phyloP scores from a whole-genome alignment of 2,113 vertebrate species.

The Pollachius pollachius region DNA sequence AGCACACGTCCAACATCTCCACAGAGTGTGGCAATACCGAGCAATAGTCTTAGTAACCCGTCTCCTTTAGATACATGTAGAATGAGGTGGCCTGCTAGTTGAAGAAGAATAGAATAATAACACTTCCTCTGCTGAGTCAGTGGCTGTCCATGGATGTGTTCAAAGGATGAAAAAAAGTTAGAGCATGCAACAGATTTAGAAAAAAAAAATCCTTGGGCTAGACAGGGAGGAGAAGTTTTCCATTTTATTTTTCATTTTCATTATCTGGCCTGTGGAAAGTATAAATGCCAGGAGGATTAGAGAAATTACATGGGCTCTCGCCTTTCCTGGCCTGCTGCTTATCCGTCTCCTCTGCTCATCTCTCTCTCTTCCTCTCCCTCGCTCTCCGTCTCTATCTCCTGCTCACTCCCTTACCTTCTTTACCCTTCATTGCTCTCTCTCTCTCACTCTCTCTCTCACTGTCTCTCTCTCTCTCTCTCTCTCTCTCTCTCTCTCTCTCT shows the following conservation, averaged over 20 bases:
- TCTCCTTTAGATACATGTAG: slow-evolving; percentile 23
- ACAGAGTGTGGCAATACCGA: no score
- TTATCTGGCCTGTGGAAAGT: slow-evolving; percentile 77
- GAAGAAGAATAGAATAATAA: slow-evolving; percentile 27
- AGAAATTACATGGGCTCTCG: slow-evolving; percentile 79
- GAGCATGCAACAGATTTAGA: slow-evolving; percentile 71
- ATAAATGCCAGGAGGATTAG: slow-evolving; percentile 82
- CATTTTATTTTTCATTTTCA: slow-evolving; percentile 80
- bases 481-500: not conserved
- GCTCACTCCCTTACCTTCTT: slow-evolving; percentile 19
- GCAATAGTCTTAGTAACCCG: no score
- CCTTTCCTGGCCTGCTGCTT: slow-evolving; percentile 67
- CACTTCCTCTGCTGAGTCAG: slow-evolving; percentile 57
- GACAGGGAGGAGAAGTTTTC: slow-evolving; percentile 63
- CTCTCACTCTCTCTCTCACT: slow-evolving; percentile 26
- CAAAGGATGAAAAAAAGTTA: slow-evolving; percentile 43
- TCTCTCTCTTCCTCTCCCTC: slow-evolving; percentile 36
- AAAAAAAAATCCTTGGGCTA: slow-evolving; percentile 52
- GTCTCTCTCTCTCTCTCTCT: slow-evolving; percentile 32
- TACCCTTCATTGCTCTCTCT: slow-evolving; percentile 31
- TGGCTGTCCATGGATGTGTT: slow-evolving; percentile 36
- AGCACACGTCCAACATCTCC: no score
- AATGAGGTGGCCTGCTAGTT: slow-evolving; percentile 12
- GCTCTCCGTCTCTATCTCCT: slow-evolving; percentile 13
- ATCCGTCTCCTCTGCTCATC: slow-evolving; percentile 61